These are phyloP conservation scores for Melieria omissa DNA, from an alignment of 2,888 invertebrate species.

Conservation along the genomic window DNA sequence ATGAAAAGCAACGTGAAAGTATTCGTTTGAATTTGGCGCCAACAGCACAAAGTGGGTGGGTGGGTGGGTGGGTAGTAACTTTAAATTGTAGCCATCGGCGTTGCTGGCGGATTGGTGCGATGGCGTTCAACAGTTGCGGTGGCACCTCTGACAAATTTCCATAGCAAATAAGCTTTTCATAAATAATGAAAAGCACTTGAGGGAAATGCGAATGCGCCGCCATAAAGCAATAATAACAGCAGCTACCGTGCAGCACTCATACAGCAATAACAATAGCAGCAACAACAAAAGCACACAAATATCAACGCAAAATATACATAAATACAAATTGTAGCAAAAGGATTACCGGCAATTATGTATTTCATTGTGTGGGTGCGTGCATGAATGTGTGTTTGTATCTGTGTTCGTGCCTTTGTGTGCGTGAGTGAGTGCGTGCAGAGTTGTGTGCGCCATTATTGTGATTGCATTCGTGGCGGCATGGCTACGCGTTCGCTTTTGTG, in stretches of 20 bases:
- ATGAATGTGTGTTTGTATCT: not conserved
- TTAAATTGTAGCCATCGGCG: not conserved
- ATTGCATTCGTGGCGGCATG: not conserved
- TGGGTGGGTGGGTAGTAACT: not conserved
- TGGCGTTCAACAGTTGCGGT: not conserved
- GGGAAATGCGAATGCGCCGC: not conserved
- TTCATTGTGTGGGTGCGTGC: not conserved
- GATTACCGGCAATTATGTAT: constrained; percentile 20
- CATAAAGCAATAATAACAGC: not conserved
- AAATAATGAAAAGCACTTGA: constrained; percentile 17
- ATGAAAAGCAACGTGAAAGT: not conserved
- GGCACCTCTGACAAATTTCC: not conserved
- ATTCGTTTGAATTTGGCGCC: not conserved
- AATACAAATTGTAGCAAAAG: constrained; percentile 11
- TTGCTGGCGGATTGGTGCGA: too few species aligned
- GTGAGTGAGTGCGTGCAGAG: too few species aligned
- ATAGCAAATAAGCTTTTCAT: constrained; percentile 12
- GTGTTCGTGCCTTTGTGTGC: too few species aligned
- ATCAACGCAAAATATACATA: not conserved
- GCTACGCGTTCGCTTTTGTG: too few species aligned
- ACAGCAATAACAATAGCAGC: constrained; percentile 1
- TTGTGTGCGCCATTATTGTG: constrained; percentile 4
- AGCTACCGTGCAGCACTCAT: not conserved
- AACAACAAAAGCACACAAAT: not conserved
- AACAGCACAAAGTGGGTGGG: not conserved